Conservation (phyloP, 2,797 vertebrate genomes). For the Oryzias dopingdopingensis region DNA sequence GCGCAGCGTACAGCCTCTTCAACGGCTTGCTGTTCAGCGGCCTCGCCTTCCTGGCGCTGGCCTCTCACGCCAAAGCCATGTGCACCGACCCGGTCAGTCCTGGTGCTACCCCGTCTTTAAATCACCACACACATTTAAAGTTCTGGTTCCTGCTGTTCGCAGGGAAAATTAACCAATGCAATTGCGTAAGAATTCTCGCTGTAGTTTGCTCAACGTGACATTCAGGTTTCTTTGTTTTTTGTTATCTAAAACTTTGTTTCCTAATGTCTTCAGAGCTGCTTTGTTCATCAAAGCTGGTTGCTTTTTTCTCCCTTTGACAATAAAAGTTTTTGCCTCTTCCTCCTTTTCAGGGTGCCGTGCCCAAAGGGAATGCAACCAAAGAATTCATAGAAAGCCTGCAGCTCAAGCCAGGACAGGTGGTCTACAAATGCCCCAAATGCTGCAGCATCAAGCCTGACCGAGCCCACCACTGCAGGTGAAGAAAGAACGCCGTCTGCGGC, state of each 20-base stretch:
- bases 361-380: conserved; percentile 98
- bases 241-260: too few species aligned
- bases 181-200: too few species aligned
- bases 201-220: too few species aligned
- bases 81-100: conserved; percentile 89
- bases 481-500: neutral
- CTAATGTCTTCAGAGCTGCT: too few species aligned
- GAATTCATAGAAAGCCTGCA: conserved; percentile 98
- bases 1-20: conserved; percentile 85
- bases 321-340: too few species aligned
- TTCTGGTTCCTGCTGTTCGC: too few species aligned
- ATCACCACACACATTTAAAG: too few species aligned
- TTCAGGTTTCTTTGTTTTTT: too few species aligned
- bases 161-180: too few species aligned
- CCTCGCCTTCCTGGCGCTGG: conserved; percentile 91
- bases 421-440: conserved; percentile 98
- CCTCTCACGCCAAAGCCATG: conserved; percentile 94
- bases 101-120: too few species aligned
- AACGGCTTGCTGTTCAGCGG: conserved; percentile 92
- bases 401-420: conserved; percentile 95
- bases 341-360: conserved; percentile 88
- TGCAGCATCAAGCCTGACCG: conserved; percentile 98
- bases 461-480: conserved; percentile 86
- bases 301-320: neutral
- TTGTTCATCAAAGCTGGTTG: neutral